phyloP scores from a whole-genome alignment of 2,888 invertebrate species.

The Meteorus colon region DNA sequence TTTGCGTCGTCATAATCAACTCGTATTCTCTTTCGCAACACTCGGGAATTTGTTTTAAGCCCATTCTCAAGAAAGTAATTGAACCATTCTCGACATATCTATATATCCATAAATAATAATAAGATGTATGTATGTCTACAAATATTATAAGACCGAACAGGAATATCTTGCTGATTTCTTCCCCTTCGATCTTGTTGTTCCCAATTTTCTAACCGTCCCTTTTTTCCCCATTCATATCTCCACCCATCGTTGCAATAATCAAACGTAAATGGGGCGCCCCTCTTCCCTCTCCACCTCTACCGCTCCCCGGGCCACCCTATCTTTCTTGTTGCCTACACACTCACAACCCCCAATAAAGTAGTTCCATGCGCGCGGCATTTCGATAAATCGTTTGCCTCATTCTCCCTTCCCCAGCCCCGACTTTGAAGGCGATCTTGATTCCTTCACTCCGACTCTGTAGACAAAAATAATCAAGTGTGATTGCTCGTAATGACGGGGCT shows the following conservation, averaged over 20 bases:
- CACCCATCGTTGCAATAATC: slow-evolving; percentile 58
- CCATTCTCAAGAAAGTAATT: background rate
- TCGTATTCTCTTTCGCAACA: slow-evolving; percentile 50
- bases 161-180: background rate
- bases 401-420: background rate
- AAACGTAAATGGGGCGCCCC: slow-evolving; percentile 58
- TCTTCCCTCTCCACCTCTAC: background rate
- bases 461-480: slow-evolving; percentile 73
- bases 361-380: slow-evolving; percentile 10
- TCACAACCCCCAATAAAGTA: background rate
- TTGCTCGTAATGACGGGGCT: slow-evolving; percentile 72
- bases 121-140: background rate
- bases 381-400: background rate
- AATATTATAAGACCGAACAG: background rate
- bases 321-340: slow-evolving; percentile 37
- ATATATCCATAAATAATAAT: background rate
- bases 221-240: slow-evolving; percentile 39
- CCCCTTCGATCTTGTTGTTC: background rate
- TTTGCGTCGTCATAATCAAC: slow-evolving; percentile 66
- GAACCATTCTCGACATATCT: background rate
- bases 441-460: slow-evolving; percentile 60
- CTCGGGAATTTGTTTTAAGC: background rate
- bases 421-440: slow-evolving; percentile 28
- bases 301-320: background rate
- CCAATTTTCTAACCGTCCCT: slow-evolving; percentile 17